Evolutionary conservation across 2,797 vertebrate species (phyloP), one percentile per base, ranked within the genome.

Genomic region (Mastacembelus armatus): DNA sequence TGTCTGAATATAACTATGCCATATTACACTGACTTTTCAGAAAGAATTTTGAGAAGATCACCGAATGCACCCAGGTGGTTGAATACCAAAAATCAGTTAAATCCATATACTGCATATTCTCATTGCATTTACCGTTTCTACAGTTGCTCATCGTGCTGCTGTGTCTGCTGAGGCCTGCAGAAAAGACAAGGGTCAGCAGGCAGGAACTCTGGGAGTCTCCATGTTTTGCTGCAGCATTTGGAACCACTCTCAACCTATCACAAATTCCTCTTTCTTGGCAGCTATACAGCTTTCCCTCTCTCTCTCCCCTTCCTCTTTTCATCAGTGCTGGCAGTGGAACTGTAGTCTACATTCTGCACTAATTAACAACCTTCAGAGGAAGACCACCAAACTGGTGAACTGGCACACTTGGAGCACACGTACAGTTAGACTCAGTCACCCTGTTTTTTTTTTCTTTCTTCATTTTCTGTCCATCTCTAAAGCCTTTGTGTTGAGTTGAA

Each of bases 321-420:
- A 95, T 93, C 92, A 86, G 89, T 54, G 83, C 91, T 96, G 95
- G 95, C 95, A 95, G 92, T 90, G 88, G 91, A 93, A 95, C 92
- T 93, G 89, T 93, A 94, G 93, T 92, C 94, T 91, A 92, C 93
- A 91, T 95, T 96, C 95, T 95, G 92, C 92, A 92, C 94, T 95
- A 96, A 96, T 96, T 96, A 96, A 96, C 92, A 85, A 92, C 92
- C 94, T 94, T 95, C 92, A 90, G 88, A 93, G 92, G 92, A 93
- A 94, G 94, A 95, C 94, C 95, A 95, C 92, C 95, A 94, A 90
- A 94, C 92, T 89, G 89, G 93, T 92, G 91, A 92, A 94, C 93
- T 93, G 94, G 94, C 94, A 95, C 93, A 92, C 94, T 94, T 91
- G 74, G 80, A 92, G 81, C 87, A 88, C 82, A 61, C 87, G 90